Conservation (phyloP, 1,140 invertebrate genomes). For the Lordiphosa mommai region DNA sequence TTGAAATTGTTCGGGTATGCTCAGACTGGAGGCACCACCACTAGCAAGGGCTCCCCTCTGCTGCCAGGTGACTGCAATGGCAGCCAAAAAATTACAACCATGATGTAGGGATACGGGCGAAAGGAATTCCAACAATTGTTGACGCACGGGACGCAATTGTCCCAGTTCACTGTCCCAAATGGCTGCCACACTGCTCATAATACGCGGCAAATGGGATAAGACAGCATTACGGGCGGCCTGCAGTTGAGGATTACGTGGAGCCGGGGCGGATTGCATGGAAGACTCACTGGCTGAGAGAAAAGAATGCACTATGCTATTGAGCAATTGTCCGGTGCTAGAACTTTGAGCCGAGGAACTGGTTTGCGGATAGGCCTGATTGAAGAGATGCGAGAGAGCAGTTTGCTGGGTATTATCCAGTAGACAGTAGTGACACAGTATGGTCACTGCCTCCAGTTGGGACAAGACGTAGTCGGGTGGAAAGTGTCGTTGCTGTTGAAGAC, state of each 20-base stretch:
- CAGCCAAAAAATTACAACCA: constrained; percentile 89
- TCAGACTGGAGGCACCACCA: constrained; percentile 53
- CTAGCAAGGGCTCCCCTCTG: constrained; percentile 82
- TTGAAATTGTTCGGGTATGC: constrained; percentile 65
- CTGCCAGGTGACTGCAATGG: constrained; percentile 94
- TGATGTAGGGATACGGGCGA: constrained; percentile 94
- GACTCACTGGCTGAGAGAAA: constrained; percentile 82
- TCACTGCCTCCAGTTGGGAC: constrained; percentile 90
- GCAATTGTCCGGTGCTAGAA: constrained; percentile 86
- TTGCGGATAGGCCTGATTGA: constrained; percentile 82
- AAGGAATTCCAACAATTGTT: constrained; percentile 91
- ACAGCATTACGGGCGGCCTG: constrained; percentile 86
- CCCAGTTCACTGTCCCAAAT: constrained; percentile 88
- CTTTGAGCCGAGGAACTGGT: constrained; percentile 80
- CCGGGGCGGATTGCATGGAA: constrained; percentile 18
- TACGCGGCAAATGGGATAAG: constrained; percentile 89
- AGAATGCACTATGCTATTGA: constrained; percentile 91
- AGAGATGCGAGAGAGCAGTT: constrained; percentile 82
- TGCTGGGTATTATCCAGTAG: constrained; percentile 87
- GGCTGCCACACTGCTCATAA: constrained; percentile 88
- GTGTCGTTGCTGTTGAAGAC: constrained; percentile 67
- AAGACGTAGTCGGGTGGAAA: constrained; percentile 89
- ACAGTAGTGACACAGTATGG: constrained; percentile 92
- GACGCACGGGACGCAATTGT: constrained; percentile 82
- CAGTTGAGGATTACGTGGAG: constrained; percentile 68